A percentile compares a stretch with the other conserved stretches of the same genome.
Conservation (phyloP, 2,797 vertebrate genomes). For the Coccyzus lansbergi region DNA sequence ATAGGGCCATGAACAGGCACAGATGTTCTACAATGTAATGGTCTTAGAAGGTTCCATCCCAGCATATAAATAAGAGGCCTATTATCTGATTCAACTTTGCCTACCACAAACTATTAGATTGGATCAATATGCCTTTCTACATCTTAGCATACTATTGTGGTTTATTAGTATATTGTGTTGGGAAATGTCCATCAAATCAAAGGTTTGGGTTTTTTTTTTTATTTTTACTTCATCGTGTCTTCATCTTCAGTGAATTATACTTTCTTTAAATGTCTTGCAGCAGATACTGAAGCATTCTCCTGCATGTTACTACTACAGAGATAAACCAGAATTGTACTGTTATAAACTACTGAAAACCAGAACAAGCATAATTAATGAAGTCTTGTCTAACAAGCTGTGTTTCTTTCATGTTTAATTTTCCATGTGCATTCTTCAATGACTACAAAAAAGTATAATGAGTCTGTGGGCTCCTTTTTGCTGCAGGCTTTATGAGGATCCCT, state of each 20-base stretch:
- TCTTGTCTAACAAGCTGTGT: background rate
- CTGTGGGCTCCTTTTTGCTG: background rate
- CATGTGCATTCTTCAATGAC: background rate
- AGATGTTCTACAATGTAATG: background rate
- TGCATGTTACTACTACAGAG: background rate
- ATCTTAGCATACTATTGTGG: fast-evolving
- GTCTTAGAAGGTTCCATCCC: background rate
- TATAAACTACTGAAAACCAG: background rate
- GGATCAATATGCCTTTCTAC: background rate
- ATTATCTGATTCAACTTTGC: background rate
- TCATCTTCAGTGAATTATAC: background rate
- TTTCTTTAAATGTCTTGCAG: background rate
- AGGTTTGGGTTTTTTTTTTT: too few species aligned
- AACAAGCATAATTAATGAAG: background rate
- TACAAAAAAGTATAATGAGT: background rate
- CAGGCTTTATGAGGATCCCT: background rate
- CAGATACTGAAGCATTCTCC: background rate
- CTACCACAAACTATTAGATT: background rate
- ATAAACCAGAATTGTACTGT: background rate
- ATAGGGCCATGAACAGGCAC: background rate
- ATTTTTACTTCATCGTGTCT: background rate
- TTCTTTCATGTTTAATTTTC: background rate
- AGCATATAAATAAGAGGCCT: background rate
- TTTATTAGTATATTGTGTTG: background rate
- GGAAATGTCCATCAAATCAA: background rate